Percentiles rank a stretch among this genome's conserved stretches.
Evolutionary conservation across 2,888 invertebrate species (phyloP).

Genomic region (Caenorhabditis uteleia): DNA sequence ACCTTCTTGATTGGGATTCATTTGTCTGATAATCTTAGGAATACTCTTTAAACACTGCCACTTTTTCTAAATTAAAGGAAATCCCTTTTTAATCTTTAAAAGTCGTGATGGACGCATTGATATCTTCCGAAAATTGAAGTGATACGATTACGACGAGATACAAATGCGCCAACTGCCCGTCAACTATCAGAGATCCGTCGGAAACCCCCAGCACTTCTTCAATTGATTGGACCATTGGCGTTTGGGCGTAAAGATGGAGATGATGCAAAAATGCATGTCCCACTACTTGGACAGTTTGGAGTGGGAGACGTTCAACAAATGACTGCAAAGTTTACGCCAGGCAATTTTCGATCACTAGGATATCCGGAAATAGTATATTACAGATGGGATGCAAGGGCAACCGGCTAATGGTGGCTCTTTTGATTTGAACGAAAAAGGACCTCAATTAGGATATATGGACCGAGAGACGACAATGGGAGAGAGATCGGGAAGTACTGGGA

Average conservation of each 20-base stretch:
- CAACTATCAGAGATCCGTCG: slow-evolving; percentile 33
- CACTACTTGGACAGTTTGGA: slow-evolving; percentile 53
- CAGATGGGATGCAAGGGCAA: slow-evolving; percentile 18
- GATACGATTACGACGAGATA: slow-evolving; percentile 25
- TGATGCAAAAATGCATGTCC: slow-evolving; percentile 50
- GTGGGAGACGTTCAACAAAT: slow-evolving; percentile 48
- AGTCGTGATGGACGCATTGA: no score
- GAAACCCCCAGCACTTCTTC: slow-evolving; percentile 43
- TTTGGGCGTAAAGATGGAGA: slow-evolving; percentile 55
- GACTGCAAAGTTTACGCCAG: slow-evolving; percentile 55
- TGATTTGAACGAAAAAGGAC: slow-evolving; percentile 45
- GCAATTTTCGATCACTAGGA: not conserved
- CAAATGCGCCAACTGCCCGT: slow-evolving; percentile 10
- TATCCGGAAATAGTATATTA: no score
- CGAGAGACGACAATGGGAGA: slow-evolving; percentile 49
- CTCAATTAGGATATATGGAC: slow-evolving; percentile 58
- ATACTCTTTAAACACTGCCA: no score
- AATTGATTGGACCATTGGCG: slow-evolving; percentile 50
- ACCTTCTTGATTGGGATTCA: no score
- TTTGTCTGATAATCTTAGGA: no score
- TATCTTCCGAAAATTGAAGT: no score
- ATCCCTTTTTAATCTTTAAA: no score
- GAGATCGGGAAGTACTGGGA: slow-evolving; percentile 21
- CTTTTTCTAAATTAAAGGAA: no score
- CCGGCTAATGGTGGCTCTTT: slow-evolving; percentile 53